Evolutionary conservation across 2,797 vertebrate species (phyloP), one percentile per base, ranked within the genome.

Genomic region (Orientallactaga sibirica): DNA sequence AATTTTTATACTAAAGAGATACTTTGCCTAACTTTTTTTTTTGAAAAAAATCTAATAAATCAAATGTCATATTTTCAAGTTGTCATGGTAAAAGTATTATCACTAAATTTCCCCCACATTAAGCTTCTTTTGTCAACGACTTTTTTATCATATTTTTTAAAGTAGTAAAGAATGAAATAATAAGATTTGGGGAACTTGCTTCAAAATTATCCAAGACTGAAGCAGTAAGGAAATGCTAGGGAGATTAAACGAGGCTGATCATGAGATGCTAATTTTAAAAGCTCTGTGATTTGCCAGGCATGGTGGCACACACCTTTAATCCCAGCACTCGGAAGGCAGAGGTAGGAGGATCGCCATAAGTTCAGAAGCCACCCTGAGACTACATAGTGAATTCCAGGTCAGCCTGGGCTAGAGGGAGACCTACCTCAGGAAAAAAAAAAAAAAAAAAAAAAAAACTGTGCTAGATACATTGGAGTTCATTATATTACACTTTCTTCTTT

Each of bases 41-140:
- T 77, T 93, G 95, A 82, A 85, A 93, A 91, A 92, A 95, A 68
- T 92, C 16, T 58, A 58, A 86, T 37, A 93, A 96, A 90, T 88
- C 85, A 88, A 88, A 94, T 88, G 82, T 90, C 90, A 94, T 94
- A 52, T 18, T 80, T 90, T 27, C 1, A 90, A 96, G 80, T 62
- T 95, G 48, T 76, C 90, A 94, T 86, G n/a, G 83, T 86, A 92
- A 93, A 94, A 83, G 37, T 85, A 5, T 86, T 82, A 84, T 41
- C 86, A 86, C 20, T 93, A 74, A 93, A 62, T 88, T 76, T 94
- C 70, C 29, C 90, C 68, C 70, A 77, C 52, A 66, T 67, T 71
- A 71, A 88, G 55, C 33, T 93, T 68, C 70, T 82, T 96, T 94
- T 95, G 73, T 86, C 85, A 88, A 70, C 79, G 58, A 55, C 19